phyloP scores from a whole-genome alignment of 2,888 invertebrate species.

The Hydrotaea diabolus region DNA sequence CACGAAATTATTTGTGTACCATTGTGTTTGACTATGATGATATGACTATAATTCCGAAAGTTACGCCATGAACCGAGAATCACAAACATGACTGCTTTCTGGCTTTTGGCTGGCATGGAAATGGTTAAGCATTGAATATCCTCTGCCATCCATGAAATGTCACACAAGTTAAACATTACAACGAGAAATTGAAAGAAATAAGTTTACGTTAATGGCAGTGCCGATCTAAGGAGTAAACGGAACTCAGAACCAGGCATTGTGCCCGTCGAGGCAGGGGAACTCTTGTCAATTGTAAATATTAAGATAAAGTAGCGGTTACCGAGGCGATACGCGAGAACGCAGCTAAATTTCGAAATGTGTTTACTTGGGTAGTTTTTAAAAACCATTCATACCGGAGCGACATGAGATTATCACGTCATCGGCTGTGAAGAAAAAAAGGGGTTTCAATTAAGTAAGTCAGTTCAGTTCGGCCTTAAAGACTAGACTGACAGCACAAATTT shows the following conservation, averaged over 20 bases:
- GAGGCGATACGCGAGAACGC: too few species aligned
- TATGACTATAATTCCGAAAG: conserved; percentile 36
- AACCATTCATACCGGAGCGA: too few species aligned
- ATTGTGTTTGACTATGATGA: conserved; percentile 42
- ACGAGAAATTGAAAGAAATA: not conserved
- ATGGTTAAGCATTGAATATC: conserved; percentile 16
- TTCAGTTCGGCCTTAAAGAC: too few species aligned
- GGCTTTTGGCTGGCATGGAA: not conserved
- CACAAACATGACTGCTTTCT: conserved; percentile 20
- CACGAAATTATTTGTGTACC: conserved; percentile 55
- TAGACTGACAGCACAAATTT: too few species aligned
- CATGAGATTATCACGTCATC: too few species aligned
- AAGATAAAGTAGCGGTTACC: too few species aligned
- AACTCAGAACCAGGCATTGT: not conserved
- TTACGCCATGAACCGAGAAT: conserved; percentile 25
- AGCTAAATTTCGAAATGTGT: too few species aligned
- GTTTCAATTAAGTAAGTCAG: too few species aligned
- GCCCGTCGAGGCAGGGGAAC: not conserved
- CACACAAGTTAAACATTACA: conserved; percentile 9
- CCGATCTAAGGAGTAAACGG: not conserved
- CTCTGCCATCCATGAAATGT: conserved; percentile 18
- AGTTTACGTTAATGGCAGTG: not conserved
- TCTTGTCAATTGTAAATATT: too few species aligned
- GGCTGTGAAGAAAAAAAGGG: too few species aligned
- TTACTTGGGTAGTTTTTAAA: too few species aligned